Conservation (phyloP, 2,797 vertebrate genomes). For the Antennarius maculatus region DNA sequence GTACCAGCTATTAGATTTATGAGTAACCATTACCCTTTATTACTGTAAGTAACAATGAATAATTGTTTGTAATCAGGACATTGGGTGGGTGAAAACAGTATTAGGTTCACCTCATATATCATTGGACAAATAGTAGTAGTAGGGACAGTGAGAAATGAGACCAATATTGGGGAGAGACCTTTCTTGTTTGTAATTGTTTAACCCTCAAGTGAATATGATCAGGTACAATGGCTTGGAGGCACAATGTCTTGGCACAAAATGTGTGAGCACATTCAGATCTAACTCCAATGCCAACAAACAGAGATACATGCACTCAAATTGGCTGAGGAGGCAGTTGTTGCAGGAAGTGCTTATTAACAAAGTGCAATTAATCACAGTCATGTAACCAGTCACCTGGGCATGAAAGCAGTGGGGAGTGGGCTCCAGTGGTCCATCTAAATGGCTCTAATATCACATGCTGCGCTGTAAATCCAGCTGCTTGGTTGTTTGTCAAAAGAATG, state of each 20-base stretch:
- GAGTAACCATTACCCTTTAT: constrained; percentile 79
- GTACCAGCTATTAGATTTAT: constrained; percentile 68
- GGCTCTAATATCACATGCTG: constrained; percentile 55
- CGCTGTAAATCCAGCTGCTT: constrained; percentile 25
- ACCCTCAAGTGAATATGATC: constrained; percentile 55
- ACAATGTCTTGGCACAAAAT: constrained; percentile 19
- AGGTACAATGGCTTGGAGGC: constrained; percentile 17
- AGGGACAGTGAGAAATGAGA: constrained; percentile 59
- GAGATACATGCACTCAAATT: constrained; percentile 8
- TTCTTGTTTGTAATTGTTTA: constrained; percentile 66
- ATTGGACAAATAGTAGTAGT: constrained; percentile 61
- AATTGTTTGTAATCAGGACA: constrained; percentile 83
- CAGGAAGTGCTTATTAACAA: constrained; percentile 70
- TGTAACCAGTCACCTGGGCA: constrained; percentile 60
- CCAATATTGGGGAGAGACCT: constrained; percentile 40
- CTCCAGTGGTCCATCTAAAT: constrained; percentile 56
- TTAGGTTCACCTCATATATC: constrained; percentile 78
- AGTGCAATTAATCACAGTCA: constrained; percentile 78
- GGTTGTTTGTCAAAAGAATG: constrained; percentile 62
- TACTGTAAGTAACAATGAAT: constrained; percentile 82
- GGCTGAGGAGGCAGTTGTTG: constrained; percentile 34
- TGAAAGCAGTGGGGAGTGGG: constrained; percentile 43
- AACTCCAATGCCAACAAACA: not conserved
- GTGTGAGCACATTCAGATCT: constrained; percentile 5
- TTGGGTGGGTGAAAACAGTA: constrained; percentile 76